These are phyloP conservation scores for Acheta domesticus DNA, from an alignment of 2,888 invertebrate species.

Conservation along the genomic window DNA sequence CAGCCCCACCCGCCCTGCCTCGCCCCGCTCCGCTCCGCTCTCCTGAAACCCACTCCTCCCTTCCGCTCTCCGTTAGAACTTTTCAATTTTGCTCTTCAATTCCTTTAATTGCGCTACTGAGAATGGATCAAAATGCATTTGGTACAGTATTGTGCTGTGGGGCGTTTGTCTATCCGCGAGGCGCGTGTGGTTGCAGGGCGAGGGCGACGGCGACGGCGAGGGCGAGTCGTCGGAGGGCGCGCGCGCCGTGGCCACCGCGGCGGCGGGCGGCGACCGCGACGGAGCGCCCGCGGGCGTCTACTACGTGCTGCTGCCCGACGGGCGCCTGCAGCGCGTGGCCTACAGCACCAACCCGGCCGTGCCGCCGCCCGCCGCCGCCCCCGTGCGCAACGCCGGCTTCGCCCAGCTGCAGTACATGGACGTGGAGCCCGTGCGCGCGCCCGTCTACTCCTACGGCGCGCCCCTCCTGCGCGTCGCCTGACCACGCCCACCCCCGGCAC, in stretches of 20 bases:
- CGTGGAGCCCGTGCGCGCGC: conserved; percentile 40
- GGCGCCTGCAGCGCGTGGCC: conserved; percentile 39
- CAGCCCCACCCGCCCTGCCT: no score
- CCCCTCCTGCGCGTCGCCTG: conserved; percentile 37
- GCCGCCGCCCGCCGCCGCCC: conserved; percentile 23
- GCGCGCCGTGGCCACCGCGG: conserved; percentile 1
- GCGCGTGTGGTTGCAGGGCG: conserved; percentile 23
- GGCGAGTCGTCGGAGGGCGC: conserved; percentile 25
- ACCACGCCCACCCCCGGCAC: not conserved
- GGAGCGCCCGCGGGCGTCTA: conserved; percentile 38
- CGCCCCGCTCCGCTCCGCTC: no score
- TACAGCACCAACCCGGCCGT: conserved; percentile 33
- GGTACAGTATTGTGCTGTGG: no score
- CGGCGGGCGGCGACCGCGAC: conserved; percentile 18
- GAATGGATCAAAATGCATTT: no score
- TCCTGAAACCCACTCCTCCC: no score
- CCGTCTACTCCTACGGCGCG: conserved; percentile 39
- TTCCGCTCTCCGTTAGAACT: no score
- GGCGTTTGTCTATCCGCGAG: no score
- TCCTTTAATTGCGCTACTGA: no score
- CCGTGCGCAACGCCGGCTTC: conserved; percentile 33
- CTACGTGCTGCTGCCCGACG: conserved; percentile 40
- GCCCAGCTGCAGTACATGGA: conserved; percentile 40
- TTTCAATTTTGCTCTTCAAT: no score
- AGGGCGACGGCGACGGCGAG: not conserved